A percentile compares a stretch with the other conserved stretches of the same genome.
phyloP scores from a whole-genome alignment of 2,797 vertebrate genomes.

The Enteromius fasciolatus region DNA sequence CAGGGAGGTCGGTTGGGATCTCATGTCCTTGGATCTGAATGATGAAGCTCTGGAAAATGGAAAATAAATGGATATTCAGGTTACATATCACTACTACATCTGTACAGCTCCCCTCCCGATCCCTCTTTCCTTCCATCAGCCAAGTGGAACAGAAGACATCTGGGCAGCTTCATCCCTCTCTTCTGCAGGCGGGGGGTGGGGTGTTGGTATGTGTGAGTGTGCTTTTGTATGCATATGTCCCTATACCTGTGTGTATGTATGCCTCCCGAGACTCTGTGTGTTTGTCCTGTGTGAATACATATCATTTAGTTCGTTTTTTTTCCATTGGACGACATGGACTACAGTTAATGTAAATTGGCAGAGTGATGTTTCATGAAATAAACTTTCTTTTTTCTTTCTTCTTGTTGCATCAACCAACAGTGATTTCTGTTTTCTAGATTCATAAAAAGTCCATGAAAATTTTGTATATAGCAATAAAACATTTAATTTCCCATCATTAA shows the following conservation, averaged over 20 bases:
- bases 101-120: conserved; percentile 15
- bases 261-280: neutral
- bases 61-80: conserved; percentile 47
- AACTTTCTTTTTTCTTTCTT: neutral
- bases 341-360: neutral
- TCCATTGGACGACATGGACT: too few species aligned
- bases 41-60: conserved; percentile 30
- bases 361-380: neutral
- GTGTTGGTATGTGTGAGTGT: neutral
- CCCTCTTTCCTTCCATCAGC: conserved; percentile 14
- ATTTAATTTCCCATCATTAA: neutral
- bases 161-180: conserved; percentile 32
- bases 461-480: neutral
- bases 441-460: neutral
- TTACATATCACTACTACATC: conserved; percentile 36
- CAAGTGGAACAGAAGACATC: conserved; percentile 52
- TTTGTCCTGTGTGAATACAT: neutral
- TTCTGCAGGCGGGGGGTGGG: conserved; percentile 11
- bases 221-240: neutral
- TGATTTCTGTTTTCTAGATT: neutral
- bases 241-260: neutral
- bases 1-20: neutral
- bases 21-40: conserved; percentile 42
- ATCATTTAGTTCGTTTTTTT: neutral
- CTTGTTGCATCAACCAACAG: neutral